These are phyloP conservation scores for Liposcelis brunnea DNA, from an alignment of 2,888 invertebrate species.

Conservation along the genomic window DNA sequence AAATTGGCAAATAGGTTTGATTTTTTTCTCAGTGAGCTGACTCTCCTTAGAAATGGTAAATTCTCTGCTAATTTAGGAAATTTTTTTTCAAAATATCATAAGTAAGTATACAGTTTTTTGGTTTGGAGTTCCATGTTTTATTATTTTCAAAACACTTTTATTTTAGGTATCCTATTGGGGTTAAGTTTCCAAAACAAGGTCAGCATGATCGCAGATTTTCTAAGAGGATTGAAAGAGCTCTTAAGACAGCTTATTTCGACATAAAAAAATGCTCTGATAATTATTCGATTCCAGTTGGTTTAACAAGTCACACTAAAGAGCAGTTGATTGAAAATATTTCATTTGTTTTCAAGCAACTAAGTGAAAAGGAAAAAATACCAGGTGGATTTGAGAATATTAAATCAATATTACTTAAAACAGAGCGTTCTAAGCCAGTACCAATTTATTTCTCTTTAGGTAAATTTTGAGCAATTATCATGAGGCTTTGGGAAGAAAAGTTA, in stretches of 20 bases:
- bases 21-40: neutral
- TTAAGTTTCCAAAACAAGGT: constrained; percentile 2
- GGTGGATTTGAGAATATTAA: neutral
- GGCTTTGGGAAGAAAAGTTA: neutral
- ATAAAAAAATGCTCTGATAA: neutral
- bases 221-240: neutral
- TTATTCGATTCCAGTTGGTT: neutral
- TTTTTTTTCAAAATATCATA: neutral
- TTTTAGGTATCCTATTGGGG: neutral
- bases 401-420: neutral
- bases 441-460: neutral
- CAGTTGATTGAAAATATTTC: neutral
- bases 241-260: neutral
- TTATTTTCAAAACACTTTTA: neutral
- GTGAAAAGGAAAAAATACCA: neutral
- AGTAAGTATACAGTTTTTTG: neutral
- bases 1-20: neutral
- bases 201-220: neutral
- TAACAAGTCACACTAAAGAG: neutral
- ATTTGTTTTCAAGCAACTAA: neutral
- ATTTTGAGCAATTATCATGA: neutral
- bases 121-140: neutral
- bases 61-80: neutral
- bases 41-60: neutral
- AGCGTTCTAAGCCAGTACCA: neutral